These are phyloP conservation scores for Drosophila rubida DNA, from an alignment of 2,888 invertebrate species.

Conservation along the genomic window DNA sequence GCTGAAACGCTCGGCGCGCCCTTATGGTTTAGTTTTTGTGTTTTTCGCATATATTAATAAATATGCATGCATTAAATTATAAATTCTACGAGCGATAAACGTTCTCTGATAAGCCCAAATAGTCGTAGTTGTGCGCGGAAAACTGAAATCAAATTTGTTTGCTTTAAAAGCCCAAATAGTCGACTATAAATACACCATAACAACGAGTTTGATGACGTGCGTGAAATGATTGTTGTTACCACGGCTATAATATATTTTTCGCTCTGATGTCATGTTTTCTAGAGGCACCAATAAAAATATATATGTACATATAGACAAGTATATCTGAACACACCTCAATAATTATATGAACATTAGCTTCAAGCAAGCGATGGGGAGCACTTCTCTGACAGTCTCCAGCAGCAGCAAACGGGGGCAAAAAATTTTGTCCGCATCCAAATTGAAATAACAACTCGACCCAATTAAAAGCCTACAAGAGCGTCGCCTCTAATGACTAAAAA, in stretches of 20 bases:
- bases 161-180: slow-evolving; percentile 36
- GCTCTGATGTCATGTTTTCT: slow-evolving; percentile 43
- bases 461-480: slow-evolving; percentile 52
- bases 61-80: slow-evolving; percentile 48
- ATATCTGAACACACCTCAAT: slow-evolving; percentile 47
- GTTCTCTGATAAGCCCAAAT: slow-evolving; percentile 48
- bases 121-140: not conserved
- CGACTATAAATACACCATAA: slow-evolving; percentile 38
- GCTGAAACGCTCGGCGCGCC: slow-evolving; percentile 57
- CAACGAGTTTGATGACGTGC: slow-evolving; percentile 34
- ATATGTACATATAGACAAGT: not conserved
- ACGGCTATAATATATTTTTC: not conserved
- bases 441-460: slow-evolving; percentile 65
- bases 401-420: slow-evolving; percentile 27
- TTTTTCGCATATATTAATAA: slow-evolving; percentile 67
- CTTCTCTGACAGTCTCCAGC: slow-evolving; percentile 37
- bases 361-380: slow-evolving; percentile 26
- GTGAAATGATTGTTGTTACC: slow-evolving; percentile 33
- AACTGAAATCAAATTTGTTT: slow-evolving; percentile 11
- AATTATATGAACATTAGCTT: slow-evolving; percentile 53
- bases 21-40: slow-evolving; percentile 38
- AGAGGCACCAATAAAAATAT: slow-evolving; percentile 5
- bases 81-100: slow-evolving; percentile 57
- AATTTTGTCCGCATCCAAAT: slow-evolving; percentile 45
- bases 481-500: slow-evolving; percentile 45